Evolutionary conservation across 2,797 vertebrate species (phyloP), one percentile per base, ranked within the genome.

Genomic region (Sebastes flavidus): DNA sequence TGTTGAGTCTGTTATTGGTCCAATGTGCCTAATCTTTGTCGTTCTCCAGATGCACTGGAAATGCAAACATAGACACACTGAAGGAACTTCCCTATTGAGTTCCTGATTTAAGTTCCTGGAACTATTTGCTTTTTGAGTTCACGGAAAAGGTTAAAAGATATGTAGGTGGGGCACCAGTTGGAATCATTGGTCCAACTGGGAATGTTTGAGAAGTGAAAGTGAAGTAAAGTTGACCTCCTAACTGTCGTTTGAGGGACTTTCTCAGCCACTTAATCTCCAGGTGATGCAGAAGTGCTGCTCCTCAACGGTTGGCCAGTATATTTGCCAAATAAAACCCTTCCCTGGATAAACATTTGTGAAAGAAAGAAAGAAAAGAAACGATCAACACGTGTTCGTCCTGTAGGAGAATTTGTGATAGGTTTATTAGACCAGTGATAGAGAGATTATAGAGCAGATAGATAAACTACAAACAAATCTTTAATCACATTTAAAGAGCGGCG

Each of bases 401-500:
- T 29, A 52, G 25, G 42, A 58, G 69, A 73, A 66, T 36, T 29
- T 49, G 25, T 61, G 66, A 81, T 80, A 9, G 20, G 60, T 81
- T 80, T 83, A 80, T 83, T 69, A 72, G 67, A 65, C 4, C 20
- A 56, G 69, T 60, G 65, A 69, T 71, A 18, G 25, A 77, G 77
- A 79, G 69, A 84, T 89, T 81, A 85, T 16, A 34, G 49, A 72
- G 78, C 77, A 83, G 80, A 81, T 79, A 83, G 84, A 85, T 82
- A 77, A 83, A 88, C 68, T 61, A 81, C 76, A 75, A 88, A 91
- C 87, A 83, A 74, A 88, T 83, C 76, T 89, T 85, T 75, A 87
- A 86, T 87, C 73, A 76, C 79, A 80, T 90, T 73, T 82, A 75
- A 77, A 75, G 69, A 73, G 78, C 55, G 78, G 80, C 58, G 65